Evolutionary conservation across 2,888 invertebrate genomes (phyloP).

Genomic region (Cosmia pyralina): DNA sequence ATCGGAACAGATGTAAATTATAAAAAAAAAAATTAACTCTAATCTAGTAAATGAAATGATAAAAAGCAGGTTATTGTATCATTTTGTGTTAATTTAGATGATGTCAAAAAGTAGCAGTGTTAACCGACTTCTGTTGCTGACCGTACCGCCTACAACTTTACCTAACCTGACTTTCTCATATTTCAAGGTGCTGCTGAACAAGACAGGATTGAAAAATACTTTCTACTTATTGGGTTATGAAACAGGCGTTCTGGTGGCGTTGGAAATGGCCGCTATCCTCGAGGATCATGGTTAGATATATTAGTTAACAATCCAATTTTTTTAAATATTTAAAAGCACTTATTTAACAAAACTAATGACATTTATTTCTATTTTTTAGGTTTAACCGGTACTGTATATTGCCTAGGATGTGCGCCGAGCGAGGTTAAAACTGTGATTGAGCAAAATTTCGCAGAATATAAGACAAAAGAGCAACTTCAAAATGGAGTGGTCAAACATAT

Average conservation of each 20-base stretch:
- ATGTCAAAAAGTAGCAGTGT: no score
- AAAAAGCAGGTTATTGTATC: no score
- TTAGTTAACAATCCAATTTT: neutral
- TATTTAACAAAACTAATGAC: neutral
- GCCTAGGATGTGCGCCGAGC: constrained; percentile 75
- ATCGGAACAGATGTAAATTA: no score
- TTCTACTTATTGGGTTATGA: constrained; percentile 80
- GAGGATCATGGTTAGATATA: constrained; percentile 73
- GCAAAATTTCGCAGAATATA: constrained; percentile 52
- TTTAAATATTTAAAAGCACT: neutral
- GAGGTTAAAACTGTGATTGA: constrained; percentile 65
- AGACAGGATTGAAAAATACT: constrained; percentile 59
- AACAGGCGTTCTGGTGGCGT: constrained; percentile 72
- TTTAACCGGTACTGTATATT: constrained; percentile 74
- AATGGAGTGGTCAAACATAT: constrained; percentile 69
- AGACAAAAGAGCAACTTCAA: constrained; percentile 65
- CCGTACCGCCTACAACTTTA: neutral
- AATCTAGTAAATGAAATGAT: no score
- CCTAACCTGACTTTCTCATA: neutral
- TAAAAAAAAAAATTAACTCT: no score
- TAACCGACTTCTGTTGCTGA: no score
- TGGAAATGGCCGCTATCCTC: constrained; percentile 78
- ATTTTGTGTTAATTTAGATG: no score
- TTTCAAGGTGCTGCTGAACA: constrained; percentile 50
- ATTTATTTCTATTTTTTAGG: constrained; percentile 62